Evolutionary conservation across 2,888 invertebrate genomes (phyloP).

Genomic region (Drosophila borborema): DNA sequence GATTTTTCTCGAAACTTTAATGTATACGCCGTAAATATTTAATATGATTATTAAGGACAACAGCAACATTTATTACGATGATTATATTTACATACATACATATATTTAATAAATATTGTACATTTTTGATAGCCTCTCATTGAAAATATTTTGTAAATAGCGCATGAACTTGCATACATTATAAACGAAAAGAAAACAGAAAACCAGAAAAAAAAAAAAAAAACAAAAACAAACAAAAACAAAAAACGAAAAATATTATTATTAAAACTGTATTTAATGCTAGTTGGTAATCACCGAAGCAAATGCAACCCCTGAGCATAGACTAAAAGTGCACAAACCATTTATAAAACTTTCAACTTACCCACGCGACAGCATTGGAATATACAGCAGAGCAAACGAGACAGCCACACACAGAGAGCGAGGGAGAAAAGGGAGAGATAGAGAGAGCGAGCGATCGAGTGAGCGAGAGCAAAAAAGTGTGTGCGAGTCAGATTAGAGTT

Average conservation of each 20-base stretch:
- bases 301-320: slow-evolving; percentile 80
- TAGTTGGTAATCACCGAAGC: slow-evolving; percentile 61
- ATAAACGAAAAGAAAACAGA: slow-evolving; percentile 16
- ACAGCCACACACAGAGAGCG: neutral
- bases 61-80: slow-evolving; percentile 73
- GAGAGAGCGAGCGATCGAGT: slow-evolving; percentile 33
- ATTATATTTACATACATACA: slow-evolving; percentile 70
- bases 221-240: too few relatives aligned
- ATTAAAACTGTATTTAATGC: slow-evolving; percentile 62
- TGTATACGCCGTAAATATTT: slow-evolving; percentile 82
- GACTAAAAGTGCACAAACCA: slow-evolving; percentile 78
- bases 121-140: slow-evolving; percentile 77
- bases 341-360: slow-evolving; percentile 72
- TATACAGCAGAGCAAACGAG: slow-evolving; percentile 20
- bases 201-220: slow-evolving; percentile 6
- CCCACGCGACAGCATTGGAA: slow-evolving; percentile 74
- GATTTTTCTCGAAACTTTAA: slow-evolving; percentile 83
- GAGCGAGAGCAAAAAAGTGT: slow-evolving; percentile 27
- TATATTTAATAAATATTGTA: slow-evolving; percentile 79
- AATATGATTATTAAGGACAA: slow-evolving; percentile 74
- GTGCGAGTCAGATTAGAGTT: slow-evolving; percentile 27
- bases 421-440: neutral
- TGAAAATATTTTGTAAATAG: slow-evolving; percentile 75
- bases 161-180: slow-evolving; percentile 47
- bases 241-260: slow-evolving; percentile 27